Conservation (phyloP, 2,113 vertebrate species). For the Cavia porcellus region DNA sequence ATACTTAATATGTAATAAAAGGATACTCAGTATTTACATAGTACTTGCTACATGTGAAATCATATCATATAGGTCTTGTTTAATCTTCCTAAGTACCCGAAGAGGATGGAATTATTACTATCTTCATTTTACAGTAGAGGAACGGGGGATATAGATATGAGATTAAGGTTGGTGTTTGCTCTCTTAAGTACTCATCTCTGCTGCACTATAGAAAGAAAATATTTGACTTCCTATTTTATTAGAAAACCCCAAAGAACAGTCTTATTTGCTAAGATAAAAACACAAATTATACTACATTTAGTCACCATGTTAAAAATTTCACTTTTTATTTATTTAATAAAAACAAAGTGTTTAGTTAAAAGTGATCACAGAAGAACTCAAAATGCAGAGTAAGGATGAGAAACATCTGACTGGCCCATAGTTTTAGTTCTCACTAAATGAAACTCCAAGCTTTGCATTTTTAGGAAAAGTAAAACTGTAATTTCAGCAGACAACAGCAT, state of each 20-base stretch:
- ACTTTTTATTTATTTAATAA: not conserved
- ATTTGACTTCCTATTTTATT: conserved; percentile 33
- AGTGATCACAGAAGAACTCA: too few species aligned
- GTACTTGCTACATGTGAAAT: not conserved
- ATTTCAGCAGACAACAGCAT: too few species aligned
- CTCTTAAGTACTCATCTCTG: not conserved
- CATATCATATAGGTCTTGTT: not conserved
- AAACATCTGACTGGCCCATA: too few species aligned
- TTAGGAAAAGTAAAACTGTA: too few species aligned
- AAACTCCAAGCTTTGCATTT: too few species aligned
- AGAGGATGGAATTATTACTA: conserved; percentile 19
- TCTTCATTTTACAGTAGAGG: not conserved
- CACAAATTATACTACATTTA: conserved; percentile 9
- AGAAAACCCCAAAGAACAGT: conserved; percentile 15
- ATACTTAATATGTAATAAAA: not conserved
- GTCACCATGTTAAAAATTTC: conserved; percentile 23
- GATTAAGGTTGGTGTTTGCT: not conserved
- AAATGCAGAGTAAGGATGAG: too few species aligned
- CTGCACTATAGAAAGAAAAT: not conserved
- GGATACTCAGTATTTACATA: not conserved
- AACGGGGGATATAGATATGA: not conserved
- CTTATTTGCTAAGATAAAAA: conserved; percentile 15
- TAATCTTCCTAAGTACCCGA: not conserved
- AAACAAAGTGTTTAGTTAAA: too few species aligned
- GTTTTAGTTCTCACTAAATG: too few species aligned